Base-by-base conservation (phyloP, 2,888 invertebrate species). In the Hofmannophila pseudospretella region DNA sequence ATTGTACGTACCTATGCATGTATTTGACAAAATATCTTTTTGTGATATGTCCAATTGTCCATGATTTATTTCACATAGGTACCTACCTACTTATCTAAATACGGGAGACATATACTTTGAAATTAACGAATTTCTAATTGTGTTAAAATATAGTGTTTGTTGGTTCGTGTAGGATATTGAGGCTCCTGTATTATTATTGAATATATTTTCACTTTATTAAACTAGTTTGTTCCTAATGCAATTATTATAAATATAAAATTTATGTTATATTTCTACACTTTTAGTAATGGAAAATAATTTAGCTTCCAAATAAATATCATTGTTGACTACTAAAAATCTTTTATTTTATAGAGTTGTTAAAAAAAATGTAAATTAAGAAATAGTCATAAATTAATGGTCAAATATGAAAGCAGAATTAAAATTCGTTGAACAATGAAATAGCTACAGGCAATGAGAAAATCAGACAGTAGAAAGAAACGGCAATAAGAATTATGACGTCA, bases 221-320 rank as follows among this genome's bases (percentile, higher is more conserved):
- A 60, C 51, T 55, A 60, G 66, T 67, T 70, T 66, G 61, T 69
- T 67, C 65, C 56, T 69, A 64, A 68, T 63, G 60, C 61, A 16
- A 16, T 16, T 3, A 16, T 67, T 3, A 16, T 67, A 54, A 60
- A 65, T 57, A 57, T 61, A 60, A 62, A 63, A 54, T 65, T 67
- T 69, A 64, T 64, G 68, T 79, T 79, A 66, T 64, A 72, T 72
- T 71, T 71, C 58, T 71, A 69, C 59, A 69, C 52, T 58, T 55
- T 61, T 59, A 66, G 57, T 66, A 73, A 62, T 62, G 58, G 57
- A 69, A 58, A 67, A 69, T 53, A 68, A 66, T 68, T 73, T 71
- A 74, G 72, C 69, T 78, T 79, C 61, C 66, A 76, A 85, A 84
- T 84, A 85, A 84, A 85, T 85, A 84, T 80, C 65, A 79, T 75